These are phyloP conservation scores for Sphinx pinastri DNA, from an alignment of 2,888 invertebrate genomes.

Conservation along the genomic window DNA sequence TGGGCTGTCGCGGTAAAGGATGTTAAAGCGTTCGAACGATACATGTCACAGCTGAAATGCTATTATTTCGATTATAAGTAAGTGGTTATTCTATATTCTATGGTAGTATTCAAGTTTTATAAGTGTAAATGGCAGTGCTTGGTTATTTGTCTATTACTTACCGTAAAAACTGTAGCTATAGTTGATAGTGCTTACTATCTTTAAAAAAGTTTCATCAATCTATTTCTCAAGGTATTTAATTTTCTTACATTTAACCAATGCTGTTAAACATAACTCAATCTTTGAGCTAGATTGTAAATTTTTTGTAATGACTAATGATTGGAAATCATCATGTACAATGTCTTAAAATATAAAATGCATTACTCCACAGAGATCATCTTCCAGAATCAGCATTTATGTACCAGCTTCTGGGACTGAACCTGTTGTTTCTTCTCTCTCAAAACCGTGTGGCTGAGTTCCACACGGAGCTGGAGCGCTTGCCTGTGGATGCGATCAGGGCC, in stretches of 20 bases:
- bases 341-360: background rate
- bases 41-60: slow-evolving; percentile 98
- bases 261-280: no score
- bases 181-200: no score
- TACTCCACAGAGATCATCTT: slow-evolving; percentile 83
- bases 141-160: background rate
- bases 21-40: slow-evolving; percentile 97
- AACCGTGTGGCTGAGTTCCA: slow-evolving; percentile 99
- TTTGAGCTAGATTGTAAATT: no score
- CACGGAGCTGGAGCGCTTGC: slow-evolving; percentile 96
- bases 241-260: no score
- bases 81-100: slow-evolving; percentile 47
- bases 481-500: slow-evolving; percentile 94
- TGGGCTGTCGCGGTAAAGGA: slow-evolving; percentile 97
- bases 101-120: background rate
- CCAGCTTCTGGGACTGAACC: slow-evolving; percentile 96
- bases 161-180: no score
- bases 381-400: slow-evolving; percentile 97
- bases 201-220: no score
- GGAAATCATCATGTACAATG: background rate
- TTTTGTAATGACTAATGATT: background rate
- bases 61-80: slow-evolving; percentile 98
- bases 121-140: background rate
- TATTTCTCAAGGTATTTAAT: no score
- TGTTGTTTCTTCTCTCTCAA: slow-evolving; percentile 96